Conservation (phyloP, 2,888 invertebrate genomes). For the Clistopyga incitator region DNA sequence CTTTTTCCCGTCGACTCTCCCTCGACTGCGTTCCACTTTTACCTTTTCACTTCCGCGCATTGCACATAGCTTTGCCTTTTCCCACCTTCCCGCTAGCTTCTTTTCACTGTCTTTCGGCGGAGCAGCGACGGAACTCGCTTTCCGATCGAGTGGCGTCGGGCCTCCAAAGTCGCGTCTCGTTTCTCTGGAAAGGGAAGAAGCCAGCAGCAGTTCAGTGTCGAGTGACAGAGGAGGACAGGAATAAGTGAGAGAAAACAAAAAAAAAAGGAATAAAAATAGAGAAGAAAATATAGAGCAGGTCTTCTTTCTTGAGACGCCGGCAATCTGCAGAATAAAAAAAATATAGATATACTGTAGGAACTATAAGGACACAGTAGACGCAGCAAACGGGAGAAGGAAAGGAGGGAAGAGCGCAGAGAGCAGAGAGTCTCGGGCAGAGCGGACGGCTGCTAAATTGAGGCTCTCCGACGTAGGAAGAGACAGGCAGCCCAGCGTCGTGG, state of each 20-base stretch:
- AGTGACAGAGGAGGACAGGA: constrained; percentile 52
- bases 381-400: constrained; percentile 28
- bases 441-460: constrained; percentile 66
- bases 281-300: constrained; percentile 30
- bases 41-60: constrained; percentile 61
- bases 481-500: constrained; percentile 58
- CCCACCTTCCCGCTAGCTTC: constrained; percentile 29
- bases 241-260: constrained; percentile 19
- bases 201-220: constrained; percentile 60
- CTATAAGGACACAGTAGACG: constrained; percentile 50
- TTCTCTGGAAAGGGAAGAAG: constrained; percentile 33
- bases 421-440: constrained; percentile 51
- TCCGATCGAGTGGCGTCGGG: constrained; percentile 49
- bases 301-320: constrained; percentile 44
- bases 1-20: constrained; percentile 42
- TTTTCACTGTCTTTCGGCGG: constrained; percentile 44
- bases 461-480: constrained; percentile 54
- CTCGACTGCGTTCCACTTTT: constrained; percentile 54
- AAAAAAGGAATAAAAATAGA: constrained; percentile 1
- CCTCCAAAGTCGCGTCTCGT: constrained; percentile 44
- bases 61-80: constrained; percentile 42
- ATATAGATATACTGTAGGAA: constrained; percentile 50
- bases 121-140: constrained; percentile 60
- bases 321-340: constrained; percentile 44
- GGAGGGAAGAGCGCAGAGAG: constrained; percentile 38